Conservation (phyloP, 2,888 invertebrate genomes). For the Calephelis perditalis region DNA sequence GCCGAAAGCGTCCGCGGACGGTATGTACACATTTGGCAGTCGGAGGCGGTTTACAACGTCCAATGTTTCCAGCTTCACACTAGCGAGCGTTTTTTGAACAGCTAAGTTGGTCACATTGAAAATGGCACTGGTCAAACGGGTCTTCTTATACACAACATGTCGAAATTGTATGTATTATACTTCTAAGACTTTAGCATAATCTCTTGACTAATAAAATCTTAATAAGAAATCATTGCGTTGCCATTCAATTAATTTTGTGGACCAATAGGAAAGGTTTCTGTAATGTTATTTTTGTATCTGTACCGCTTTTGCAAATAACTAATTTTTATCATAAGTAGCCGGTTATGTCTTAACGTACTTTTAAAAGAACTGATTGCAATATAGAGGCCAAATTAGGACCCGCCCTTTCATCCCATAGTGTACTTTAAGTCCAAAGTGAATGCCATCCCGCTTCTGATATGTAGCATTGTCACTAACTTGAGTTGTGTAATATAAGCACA, state of each 20-base stretch:
- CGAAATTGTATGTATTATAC: not conserved
- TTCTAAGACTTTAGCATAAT: not conserved
- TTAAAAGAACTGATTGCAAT: conserved; percentile 32
- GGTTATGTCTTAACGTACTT: conserved; percentile 27
- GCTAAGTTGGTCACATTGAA: no score
- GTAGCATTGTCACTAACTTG: conserved; percentile 25
- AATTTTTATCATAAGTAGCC: conserved; percentile 19
- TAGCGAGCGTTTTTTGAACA: no score
- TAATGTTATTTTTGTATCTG: conserved; percentile 28
- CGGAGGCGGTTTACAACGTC: no score
- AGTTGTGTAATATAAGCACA: conserved; percentile 31
- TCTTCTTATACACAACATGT: not conserved
- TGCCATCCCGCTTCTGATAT: conserved; percentile 28
- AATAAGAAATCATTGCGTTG: conserved; percentile 16
- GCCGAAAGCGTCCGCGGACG: no score
- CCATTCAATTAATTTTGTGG: conserved; percentile 25
- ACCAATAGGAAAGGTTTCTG: conserved; percentile 29
- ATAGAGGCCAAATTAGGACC: conserved; percentile 32
- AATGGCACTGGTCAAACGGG: not conserved
- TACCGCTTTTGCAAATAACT: conserved; percentile 23
- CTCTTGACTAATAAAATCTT: not conserved
- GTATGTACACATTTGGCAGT: no score
- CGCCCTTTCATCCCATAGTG: conserved; percentile 25
- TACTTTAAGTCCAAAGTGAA: conserved; percentile 22
- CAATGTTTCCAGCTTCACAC: no score